A percentile compares a stretch with the other conserved stretches of the same genome.
These are phyloP conservation scores for Dasysyrphus albostriatus DNA, from an alignment of 2,888 invertebrate genomes.

Conservation along the genomic window DNA sequence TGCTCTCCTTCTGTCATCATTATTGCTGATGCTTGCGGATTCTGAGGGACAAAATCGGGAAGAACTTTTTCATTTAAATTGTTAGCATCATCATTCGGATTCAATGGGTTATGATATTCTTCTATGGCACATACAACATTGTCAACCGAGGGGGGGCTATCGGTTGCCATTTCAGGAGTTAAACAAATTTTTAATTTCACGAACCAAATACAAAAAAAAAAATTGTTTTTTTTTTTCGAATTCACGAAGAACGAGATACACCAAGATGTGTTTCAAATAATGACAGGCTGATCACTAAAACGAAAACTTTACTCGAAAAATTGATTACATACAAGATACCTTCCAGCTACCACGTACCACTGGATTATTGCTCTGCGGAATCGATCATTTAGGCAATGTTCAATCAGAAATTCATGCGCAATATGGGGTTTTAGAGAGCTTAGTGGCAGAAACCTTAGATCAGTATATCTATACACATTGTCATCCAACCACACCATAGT, in stretches of 20 bases:
- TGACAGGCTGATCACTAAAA: neutral
- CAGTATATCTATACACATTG: no score
- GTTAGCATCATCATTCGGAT: neutral
- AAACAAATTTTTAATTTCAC: neutral
- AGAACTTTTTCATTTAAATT: neutral
- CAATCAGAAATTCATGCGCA: neutral
- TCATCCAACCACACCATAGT: no score
- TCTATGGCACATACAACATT: neutral
- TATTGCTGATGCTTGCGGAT: neutral
- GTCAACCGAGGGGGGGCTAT: neutral
- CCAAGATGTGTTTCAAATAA: neutral
- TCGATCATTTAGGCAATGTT: neutral
- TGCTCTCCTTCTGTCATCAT: neutral
- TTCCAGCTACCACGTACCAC: no score
- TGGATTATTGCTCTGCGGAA: neutral
- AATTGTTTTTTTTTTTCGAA: neutral
- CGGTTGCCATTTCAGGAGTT: neutral
- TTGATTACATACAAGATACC: neutral
- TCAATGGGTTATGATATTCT: neutral
- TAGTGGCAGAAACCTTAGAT: no score
- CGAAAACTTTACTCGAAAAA: neutral
- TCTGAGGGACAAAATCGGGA: neutral
- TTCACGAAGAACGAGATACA: neutral
- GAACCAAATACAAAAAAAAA: neutral
- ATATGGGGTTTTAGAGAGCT: neutral